These are phyloP conservation scores for Regulus satrapa DNA, from an alignment of 2,113 vertebrate species.

Conservation along the genomic window DNA sequence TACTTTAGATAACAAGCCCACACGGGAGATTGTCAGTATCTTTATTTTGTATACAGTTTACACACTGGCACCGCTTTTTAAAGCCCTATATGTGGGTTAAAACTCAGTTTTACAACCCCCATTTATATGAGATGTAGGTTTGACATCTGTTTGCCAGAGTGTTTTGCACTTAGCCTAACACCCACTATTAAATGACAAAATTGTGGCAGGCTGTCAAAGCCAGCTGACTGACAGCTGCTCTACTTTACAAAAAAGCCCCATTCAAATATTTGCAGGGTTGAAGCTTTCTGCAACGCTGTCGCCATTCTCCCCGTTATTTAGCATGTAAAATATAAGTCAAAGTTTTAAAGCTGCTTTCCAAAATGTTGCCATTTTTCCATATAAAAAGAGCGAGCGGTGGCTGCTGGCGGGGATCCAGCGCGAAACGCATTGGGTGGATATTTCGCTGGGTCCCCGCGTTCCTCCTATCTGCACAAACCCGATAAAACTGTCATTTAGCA, in stretches of 20 bases:
- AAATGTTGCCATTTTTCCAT: constrained; percentile 70
- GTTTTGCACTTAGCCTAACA: constrained; percentile 80
- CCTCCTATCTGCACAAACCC: constrained; percentile 51
- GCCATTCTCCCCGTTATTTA: constrained; percentile 72
- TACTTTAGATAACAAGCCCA: constrained; percentile 24
- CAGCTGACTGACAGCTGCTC: constrained; percentile 87
- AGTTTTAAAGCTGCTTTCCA: constrained; percentile 73
- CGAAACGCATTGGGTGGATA: not conserved
- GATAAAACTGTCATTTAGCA: constrained; percentile 46
- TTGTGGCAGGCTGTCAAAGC: constrained; percentile 85
- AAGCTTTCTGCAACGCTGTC: constrained; percentile 68
- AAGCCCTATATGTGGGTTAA: constrained; percentile 64
- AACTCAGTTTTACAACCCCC: constrained; percentile 71
- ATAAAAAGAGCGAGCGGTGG: constrained; percentile 58
- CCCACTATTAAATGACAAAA: constrained; percentile 80
- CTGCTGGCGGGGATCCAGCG: constrained; percentile 56
- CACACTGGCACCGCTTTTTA: constrained; percentile 30
- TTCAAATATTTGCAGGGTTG: constrained; percentile 78
- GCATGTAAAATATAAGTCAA: constrained; percentile 74
- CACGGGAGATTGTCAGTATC: constrained; percentile 35
- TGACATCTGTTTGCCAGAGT: constrained; percentile 86
- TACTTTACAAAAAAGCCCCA: constrained; percentile 72
- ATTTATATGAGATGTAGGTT: constrained; percentile 71
- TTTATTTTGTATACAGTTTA: constrained; percentile 16
- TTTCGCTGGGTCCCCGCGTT: constrained; percentile 41